Percentiles rank a stretch among this genome's conserved stretches.
Conservation (phyloP, 2,888 invertebrate genomes). For the Bembecia ichneumoniformis region DNA sequence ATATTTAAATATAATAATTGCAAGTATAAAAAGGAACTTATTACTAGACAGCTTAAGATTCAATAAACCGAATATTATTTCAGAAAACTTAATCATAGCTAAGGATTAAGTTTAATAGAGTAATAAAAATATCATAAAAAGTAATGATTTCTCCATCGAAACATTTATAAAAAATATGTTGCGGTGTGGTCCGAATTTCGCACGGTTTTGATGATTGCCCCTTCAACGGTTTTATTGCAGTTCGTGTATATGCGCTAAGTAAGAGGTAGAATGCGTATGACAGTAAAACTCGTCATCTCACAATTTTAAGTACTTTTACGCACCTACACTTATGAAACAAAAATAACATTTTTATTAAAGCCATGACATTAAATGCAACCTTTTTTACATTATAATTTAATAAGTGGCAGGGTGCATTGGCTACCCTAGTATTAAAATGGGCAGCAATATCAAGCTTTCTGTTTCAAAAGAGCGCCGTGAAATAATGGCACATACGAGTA, state of each 20-base stretch:
- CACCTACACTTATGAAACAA: no score
- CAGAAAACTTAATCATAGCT: neutral
- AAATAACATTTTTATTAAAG: no score
- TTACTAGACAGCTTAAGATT: no score
- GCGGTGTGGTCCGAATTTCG: conserved; percentile 52
- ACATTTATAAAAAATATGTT: neutral
- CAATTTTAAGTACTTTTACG: neutral
- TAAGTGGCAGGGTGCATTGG: no score
- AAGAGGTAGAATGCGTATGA: conserved; percentile 34
- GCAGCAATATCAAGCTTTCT: no score
- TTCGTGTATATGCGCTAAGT: conserved; percentile 55
- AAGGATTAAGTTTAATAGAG: neutral
- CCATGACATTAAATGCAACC: no score
- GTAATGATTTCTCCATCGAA: neutral
- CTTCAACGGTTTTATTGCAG: conserved; percentile 35
- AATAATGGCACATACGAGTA: no score
- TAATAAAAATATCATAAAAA: neutral
- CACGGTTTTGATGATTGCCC: conserved; percentile 35
- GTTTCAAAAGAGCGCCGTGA: no score
- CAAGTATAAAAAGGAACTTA: no score
- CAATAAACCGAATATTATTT: neutral
- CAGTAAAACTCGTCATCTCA: conserved; percentile 24
- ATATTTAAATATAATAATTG: no score
- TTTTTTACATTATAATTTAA: no score
- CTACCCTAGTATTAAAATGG: no score